These are phyloP conservation scores for Branchinecta lynchi DNA, from an alignment of 1,140 invertebrate species.

Conservation along the genomic window DNA sequence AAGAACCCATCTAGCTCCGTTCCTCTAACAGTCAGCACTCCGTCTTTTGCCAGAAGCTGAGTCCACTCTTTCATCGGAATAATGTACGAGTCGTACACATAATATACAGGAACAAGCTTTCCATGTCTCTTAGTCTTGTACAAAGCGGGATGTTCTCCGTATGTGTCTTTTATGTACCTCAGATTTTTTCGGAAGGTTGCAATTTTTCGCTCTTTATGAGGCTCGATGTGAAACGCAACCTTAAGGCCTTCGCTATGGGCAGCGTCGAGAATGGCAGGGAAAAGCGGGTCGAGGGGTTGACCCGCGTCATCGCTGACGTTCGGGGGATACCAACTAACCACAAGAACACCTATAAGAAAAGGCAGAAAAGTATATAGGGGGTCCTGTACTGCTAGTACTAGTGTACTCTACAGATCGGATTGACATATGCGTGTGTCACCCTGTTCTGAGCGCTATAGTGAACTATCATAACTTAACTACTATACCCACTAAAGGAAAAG, in stretches of 20 bases:
- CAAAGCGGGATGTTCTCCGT: constrained; percentile 35
- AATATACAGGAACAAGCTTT: constrained; percentile 32
- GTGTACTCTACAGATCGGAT: too few species aligned
- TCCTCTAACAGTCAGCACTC: constrained; percentile 28
- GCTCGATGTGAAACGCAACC: constrained; percentile 37
- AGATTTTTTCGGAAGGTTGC: constrained; percentile 29
- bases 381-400: too few species aligned
- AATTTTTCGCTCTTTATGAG: constrained; percentile 32
- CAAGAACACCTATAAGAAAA: constrained; percentile 29
- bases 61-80: constrained; percentile 29
- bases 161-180: constrained; percentile 32
- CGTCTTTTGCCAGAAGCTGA: constrained; percentile 28
- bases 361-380: too few species aligned
- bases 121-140: constrained; percentile 27
- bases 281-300: constrained; percentile 28
- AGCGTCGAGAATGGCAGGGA: constrained; percentile 29
- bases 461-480: too few species aligned
- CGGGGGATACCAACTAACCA: constrained; percentile 34
- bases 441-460: too few species aligned
- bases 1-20: constrained; percentile 35
- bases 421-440: too few species aligned
- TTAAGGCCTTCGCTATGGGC: constrained; percentile 32
- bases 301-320: constrained; percentile 28
- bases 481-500: too few species aligned
- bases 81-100: constrained; percentile 37